Evolutionary conservation across 2,888 invertebrate genomes (phyloP).

Genomic region (Boloria euphrosyne): DNA sequence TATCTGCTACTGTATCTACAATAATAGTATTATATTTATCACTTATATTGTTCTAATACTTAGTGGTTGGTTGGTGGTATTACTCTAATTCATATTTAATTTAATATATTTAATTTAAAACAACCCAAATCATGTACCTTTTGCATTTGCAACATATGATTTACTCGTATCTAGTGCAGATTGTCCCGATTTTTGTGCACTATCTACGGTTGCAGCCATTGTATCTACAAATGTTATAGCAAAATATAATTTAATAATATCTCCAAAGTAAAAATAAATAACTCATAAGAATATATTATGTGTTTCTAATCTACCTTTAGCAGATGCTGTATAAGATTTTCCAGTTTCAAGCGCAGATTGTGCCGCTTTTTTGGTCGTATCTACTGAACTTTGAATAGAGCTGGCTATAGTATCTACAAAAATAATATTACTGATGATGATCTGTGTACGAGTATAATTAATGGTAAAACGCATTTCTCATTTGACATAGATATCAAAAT

Average conservation of each 20-base stretch:
- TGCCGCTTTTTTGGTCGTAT: constrained; percentile 56
- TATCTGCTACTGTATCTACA: constrained; percentile 38
- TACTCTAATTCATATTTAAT: no score
- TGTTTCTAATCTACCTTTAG: constrained; percentile 50
- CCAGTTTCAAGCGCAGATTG: constrained; percentile 57
- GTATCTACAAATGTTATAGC: constrained; percentile 35
- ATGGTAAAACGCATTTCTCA: not conserved
- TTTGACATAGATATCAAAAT: constrained; percentile 13
- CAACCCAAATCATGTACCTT: constrained; percentile 1
- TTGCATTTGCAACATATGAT: constrained; percentile 52
- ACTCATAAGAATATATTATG: not conserved
- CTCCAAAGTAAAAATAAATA: not conserved
- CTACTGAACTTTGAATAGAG: constrained; percentile 50
- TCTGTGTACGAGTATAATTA: not conserved
- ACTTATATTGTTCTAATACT: not conserved
- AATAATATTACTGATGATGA: not conserved
- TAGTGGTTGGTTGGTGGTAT: no score
- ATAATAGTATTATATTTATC: not conserved
- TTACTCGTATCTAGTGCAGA: constrained; percentile 55
- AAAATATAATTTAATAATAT: no score
- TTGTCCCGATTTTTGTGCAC: constrained; percentile 54
- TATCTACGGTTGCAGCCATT: constrained; percentile 41
- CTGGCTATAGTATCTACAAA: constrained; percentile 44
- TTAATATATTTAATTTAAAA: not conserved
- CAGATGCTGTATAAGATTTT: constrained; percentile 53